Evolutionary conservation across 1,140 invertebrate species (phyloP).

Genomic region (Cotesia vestalis): DNA sequence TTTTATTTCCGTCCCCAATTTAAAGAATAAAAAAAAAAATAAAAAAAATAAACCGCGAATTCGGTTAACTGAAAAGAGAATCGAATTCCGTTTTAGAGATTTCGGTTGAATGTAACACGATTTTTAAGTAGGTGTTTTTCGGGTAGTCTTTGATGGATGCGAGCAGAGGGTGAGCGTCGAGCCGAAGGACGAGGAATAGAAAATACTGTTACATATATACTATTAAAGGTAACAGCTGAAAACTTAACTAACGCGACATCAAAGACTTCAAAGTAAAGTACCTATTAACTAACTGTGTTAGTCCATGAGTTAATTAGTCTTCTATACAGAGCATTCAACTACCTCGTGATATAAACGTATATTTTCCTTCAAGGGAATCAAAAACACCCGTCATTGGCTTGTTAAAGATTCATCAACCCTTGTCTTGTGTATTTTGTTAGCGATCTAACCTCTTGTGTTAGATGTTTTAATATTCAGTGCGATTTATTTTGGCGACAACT

Average conservation of each 20-base stretch:
- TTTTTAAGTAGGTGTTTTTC: too few species aligned
- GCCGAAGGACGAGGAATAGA: not conserved
- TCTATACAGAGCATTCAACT: conserved; percentile 12
- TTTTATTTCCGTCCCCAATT: too few species aligned
- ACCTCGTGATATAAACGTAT: conserved; percentile 29
- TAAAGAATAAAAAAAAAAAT: too few species aligned
- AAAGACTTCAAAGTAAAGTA: conserved; percentile 44
- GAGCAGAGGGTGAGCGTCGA: not conserved
- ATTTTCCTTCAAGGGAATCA: not conserved
- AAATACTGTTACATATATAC: conserved; percentile 14
- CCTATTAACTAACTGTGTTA: conserved; percentile 41
- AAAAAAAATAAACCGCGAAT: not conserved
- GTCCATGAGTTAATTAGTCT: conserved; percentile 42
- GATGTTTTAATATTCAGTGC: too few species aligned
- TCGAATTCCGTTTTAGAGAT: too few species aligned
- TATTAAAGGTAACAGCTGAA: conserved; percentile 23
- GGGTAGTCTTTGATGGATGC: too few species aligned
- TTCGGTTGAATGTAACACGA: too few species aligned
- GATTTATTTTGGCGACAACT: too few species aligned
- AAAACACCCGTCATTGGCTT: not conserved
- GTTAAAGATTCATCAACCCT: not conserved
- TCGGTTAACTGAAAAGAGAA: not conserved
- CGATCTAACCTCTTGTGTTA: too few species aligned
- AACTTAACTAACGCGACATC: conserved; percentile 39
- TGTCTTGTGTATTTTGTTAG: too few species aligned